Percentiles rank a stretch among this genome's conserved stretches.
Evolutionary conservation across 2,888 invertebrate species (phyloP).

Genomic region (Nephrotoma flavescens): DNA sequence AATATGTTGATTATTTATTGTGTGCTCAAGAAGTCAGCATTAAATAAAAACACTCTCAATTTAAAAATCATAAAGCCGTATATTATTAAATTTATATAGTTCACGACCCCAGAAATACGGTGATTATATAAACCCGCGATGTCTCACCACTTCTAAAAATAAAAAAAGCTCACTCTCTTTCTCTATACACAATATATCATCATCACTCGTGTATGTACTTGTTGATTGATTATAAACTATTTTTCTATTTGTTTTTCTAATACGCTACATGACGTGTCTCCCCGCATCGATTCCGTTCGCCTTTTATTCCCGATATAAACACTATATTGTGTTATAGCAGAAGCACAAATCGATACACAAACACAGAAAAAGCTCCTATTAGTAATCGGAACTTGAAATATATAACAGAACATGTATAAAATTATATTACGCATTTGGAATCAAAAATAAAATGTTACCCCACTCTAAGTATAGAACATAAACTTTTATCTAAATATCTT

Average conservation of each 20-base stretch:
- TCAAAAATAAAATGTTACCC: background rate
- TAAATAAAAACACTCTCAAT: too few species aligned
- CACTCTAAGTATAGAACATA: background rate
- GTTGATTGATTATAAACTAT: background rate
- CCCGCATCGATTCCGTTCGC: background rate
- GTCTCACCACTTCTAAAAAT: background rate
- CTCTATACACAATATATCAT: background rate
- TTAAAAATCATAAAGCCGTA: background rate
- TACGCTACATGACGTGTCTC: background rate
- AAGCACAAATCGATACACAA: background rate
- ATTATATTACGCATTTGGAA: background rate
- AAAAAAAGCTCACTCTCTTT: background rate
- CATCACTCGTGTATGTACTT: background rate
- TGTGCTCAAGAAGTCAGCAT: too few species aligned
- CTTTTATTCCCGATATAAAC: background rate
- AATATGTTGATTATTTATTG: background rate
- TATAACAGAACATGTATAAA: background rate
- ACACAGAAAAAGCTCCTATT: background rate
- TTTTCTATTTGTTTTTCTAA: background rate
- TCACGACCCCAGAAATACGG: background rate
- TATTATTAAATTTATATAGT: background rate
- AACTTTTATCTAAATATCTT: background rate
- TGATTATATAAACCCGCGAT: background rate
- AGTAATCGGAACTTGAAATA: background rate
- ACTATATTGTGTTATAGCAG: background rate